Evolutionary conservation across 2,888 invertebrate genomes (phyloP), one percentile per base, ranked within the genome.

Genomic region (Polymixis flavicincta): DNA sequence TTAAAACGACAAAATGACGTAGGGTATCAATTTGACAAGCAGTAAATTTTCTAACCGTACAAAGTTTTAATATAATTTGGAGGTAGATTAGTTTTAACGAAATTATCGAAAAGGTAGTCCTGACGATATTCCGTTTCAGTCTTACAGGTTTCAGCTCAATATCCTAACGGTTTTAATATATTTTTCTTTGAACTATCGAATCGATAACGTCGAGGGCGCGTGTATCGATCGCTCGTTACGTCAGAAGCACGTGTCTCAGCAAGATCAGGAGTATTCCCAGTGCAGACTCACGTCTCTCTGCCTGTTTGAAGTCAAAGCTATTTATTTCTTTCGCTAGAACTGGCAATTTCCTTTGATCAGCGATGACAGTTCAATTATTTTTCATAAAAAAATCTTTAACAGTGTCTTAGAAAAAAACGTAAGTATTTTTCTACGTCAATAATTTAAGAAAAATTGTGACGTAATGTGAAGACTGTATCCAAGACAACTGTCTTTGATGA

Each of bases 291-390:
- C 28, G 48, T 25, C 25, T 22, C n/a, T n/a, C 2, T 11, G 17
- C 9, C 32, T 52, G 32, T 66, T 76, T 71, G 77, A 82, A 82
- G 57, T 76, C n/a, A 25, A 2, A 32, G 8, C 32, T 48, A 57
- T 71, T 81, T 71, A 59, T 71, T 54, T 71, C 0, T 67, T 54
- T 45, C 50, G 45, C 60, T 25, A 2, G 22, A 71, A 32, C 22
- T 45, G 32, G 37, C 55, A 66, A 66, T 71, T 9, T 45, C 1
- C 61, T 82, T 77, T 80, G 83, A 80, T 78, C 67, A 82, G 54
- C 22, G 0, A 25, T 54, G 67, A 67, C 72, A 72, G 54, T 28
- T 67, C 25, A 76, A 59, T 70, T 65, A 57, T 17, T 61, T 65
- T 71, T 42, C 5, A 6, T 25, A 19, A 55, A 13, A 22, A 63